Base-by-base conservation (phyloP, 2,888 invertebrate species). In the Drymonia ruficornis region DNA sequence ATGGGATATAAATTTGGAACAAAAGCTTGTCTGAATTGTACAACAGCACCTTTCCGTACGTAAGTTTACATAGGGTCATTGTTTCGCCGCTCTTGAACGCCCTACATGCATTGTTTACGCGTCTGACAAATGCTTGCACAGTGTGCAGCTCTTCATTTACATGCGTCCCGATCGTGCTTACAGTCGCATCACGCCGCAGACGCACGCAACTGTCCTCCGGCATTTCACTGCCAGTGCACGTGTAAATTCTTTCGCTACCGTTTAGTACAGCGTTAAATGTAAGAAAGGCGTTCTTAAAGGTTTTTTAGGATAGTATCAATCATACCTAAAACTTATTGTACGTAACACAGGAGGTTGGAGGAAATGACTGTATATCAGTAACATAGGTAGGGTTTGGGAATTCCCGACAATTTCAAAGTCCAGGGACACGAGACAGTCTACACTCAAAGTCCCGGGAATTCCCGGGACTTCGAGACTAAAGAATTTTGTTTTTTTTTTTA, bases 201-300 rank as follows among this genome's bases (percentile, higher is more conserved):
- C 70, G 70, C 66, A 76, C 71, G 61, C 75, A 68, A 80, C 76
- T 79, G 78, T 85, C 81, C 76, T 80, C 71, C 61, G 70, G 65
- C 76, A 82, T 87, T 87, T 86, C 83, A 82, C 84, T 86, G 80
- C 77, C 76, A 87, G 81, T 86, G 84, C 80, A 81, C 81, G 87
- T 87, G 87, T 72, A 79, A 84, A 87, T 78, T 70, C 59, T 70
- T 65, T 74, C 71, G 59, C 61, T 61, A 82, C 81, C 76, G 80
- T 81, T 79, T 13, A 4, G 18, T 34, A 29, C 15, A 23, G 5
- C 3, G 23, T 23, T 18, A 42, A 16, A 36, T 16, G 9, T 8
- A 40, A 40, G 15, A 40, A 40, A 38, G 15, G 38, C 11, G 9
- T 34, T 34, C 31, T 34, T 34, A 11, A 11, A 11, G 31, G 11